phyloP scores from a whole-genome alignment of 2,113 vertebrate genomes.

The Odocoileus hemionus region DNA sequence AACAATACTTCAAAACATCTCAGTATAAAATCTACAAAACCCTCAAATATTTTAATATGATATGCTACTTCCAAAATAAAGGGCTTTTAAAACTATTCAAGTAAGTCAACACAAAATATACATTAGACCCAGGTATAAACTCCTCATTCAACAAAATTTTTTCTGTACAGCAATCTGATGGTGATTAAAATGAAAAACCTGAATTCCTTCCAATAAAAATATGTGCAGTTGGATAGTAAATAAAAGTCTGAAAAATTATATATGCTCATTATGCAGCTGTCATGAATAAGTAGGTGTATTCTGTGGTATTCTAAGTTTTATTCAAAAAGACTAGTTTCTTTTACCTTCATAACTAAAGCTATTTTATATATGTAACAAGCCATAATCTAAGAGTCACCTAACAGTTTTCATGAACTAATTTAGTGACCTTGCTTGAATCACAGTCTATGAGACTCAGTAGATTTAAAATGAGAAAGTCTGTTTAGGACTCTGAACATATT shows the following conservation, averaged over 20 bases:
- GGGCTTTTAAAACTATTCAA: neutral
- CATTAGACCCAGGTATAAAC: neutral
- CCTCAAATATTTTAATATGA: slow-evolving; percentile 24
- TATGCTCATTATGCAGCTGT: neutral
- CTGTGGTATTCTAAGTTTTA: neutral
- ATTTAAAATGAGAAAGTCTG: slow-evolving; percentile 15
- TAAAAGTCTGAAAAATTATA: slow-evolving; percentile 18
- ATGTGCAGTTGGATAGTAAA: neutral
- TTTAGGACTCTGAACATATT: neutral
- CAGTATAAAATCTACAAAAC: slow-evolving; percentile 6
- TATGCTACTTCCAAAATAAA: slow-evolving; percentile 11
- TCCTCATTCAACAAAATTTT: neutral
- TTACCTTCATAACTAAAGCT: slow-evolving; percentile 24
- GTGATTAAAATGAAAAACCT: slow-evolving; percentile 29
- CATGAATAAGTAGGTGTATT: neutral
- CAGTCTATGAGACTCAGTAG: neutral
- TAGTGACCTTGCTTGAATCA: neutral
- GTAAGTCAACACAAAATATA: neutral
- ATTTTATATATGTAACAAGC: slow-evolving; percentile 23
- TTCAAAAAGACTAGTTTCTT: neutral
- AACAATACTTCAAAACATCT: neutral
- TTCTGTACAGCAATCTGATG: neutral
- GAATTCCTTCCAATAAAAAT: slow-evolving; percentile 16
- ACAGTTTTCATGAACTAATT: slow-evolving; percentile 2
- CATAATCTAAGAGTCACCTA: slow-evolving; percentile 4